Evolutionary conservation across 92 coral and sea anemone species (phyloP), one percentile per base, ranked within the genome.

Genomic region (Porites evermanni): DNA sequence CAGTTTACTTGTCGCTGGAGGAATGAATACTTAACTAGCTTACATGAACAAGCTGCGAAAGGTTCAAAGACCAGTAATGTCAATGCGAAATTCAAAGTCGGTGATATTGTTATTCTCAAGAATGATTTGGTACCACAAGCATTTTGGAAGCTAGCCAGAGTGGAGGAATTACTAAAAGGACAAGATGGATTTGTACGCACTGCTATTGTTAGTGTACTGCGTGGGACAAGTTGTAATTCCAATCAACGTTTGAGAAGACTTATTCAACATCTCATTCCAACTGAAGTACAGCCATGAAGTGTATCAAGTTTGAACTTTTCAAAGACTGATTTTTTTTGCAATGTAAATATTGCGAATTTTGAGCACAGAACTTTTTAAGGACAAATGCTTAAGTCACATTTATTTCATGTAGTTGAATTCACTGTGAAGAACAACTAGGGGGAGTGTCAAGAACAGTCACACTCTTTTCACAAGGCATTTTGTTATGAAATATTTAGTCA

Each of bases 231-330:
- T 70, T 77, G 79, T 6, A 58, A 12, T 24, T 76, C 80, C 21
- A 76, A 76, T 76, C 90, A 87, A 78, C 81, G 76, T 32, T 80
- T 88, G 58, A 63, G 91, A 64, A 81, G 91, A 60, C 84, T 87
- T 19, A 65, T 88, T 74, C 74, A 80, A 64, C 91, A 81, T 1
- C 79, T 88, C 12, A 74, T 88, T 44, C 91, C 91, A 14, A 81
- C 72, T 4, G 87, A 88, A 59, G 82, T 88, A 20, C 52, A 84
- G 52, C 76, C 53, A 26, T 59, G 3, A 54, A 59, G 53, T 77
- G 81, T 19, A 77, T 1, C n/a, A 60, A 7, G 24, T 44, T 26
- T 61, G 70, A 58, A 77, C 81, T 54, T 76, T 76, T 76, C 80
- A 10, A 76, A 20, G 52, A 76, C 18, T 32, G 68, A 3, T 9